Evolutionary conservation across 2,888 invertebrate genomes (phyloP).

Genomic region (Tipula lateralis): DNA sequence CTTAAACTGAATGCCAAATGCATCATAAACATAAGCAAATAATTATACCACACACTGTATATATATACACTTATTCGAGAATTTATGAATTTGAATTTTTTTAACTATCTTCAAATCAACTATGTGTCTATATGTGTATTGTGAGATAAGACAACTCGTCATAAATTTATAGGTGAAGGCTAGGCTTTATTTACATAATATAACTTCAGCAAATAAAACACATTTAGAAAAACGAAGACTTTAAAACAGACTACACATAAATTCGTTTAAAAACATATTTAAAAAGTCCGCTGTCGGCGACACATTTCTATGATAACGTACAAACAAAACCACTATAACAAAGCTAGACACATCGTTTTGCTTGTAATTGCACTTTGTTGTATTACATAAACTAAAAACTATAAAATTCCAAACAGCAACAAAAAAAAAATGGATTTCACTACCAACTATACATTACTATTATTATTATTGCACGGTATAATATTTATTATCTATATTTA

Average conservation of each 20-base stretch:
- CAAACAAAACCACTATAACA: not conserved
- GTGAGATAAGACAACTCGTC: not conserved
- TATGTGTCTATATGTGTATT: not conserved
- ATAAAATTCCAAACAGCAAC: not conserved
- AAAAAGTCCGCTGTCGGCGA: not conserved
- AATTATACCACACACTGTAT: not conserved
- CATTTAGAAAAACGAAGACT: not conserved
- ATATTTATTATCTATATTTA: not conserved
- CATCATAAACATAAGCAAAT: not conserved
- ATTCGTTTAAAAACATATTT: not conserved
- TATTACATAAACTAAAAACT: not conserved
- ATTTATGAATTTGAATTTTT: not conserved
- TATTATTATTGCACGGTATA: not conserved
- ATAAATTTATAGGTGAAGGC: not conserved
- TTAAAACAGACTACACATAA: not conserved
- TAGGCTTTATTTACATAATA: not conserved
- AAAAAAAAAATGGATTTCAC: not conserved
- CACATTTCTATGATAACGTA: not conserved
- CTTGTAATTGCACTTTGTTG: not conserved
- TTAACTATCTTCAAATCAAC: not conserved
- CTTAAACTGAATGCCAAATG: not conserved
- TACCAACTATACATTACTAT: not conserved
- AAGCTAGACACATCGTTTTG: not conserved
- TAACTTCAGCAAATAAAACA: not conserved
- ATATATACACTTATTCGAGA: not conserved